Percentiles rank a stretch among this genome's conserved stretches.
phyloP scores from a whole-genome alignment of 2,797 vertebrate genomes.

The Cyprinodon diabolis region DNA sequence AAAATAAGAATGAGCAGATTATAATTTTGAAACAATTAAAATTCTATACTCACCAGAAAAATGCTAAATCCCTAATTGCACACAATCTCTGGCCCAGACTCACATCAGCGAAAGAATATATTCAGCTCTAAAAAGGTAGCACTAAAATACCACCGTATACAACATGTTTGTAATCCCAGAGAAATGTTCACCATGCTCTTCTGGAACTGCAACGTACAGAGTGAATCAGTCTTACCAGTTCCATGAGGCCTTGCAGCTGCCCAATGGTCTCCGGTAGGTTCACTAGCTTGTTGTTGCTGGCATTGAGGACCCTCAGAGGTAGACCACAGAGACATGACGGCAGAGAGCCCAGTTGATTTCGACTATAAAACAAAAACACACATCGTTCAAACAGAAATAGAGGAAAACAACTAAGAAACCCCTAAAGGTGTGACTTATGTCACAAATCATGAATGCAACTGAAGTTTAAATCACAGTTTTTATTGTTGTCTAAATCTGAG shows the following conservation, averaged over 20 bases:
- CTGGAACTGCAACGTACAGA: not conserved
- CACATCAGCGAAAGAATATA: not conserved
- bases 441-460: not conserved
- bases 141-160: too few relatives aligned
- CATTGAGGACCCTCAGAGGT: constrained; percentile 94
- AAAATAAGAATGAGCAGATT: not conserved
- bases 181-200: not conserved
- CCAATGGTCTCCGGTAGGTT: constrained; percentile 91
- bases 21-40: not conserved
- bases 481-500: too few relatives aligned
- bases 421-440: not conserved
- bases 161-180: too few relatives aligned
- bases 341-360: constrained; percentile 92
- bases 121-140: too few relatives aligned
- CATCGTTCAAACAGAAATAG: not conserved
- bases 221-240: constrained; percentile 83
- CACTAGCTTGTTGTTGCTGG: constrained; percentile 97
- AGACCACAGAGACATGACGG: constrained; percentile 92
- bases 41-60: not conserved
- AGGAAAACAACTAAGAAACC: not conserved
- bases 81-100: not conserved
- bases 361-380: constrained; percentile 79
- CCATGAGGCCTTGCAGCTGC: constrained; percentile 92
- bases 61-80: not conserved
- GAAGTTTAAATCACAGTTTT: not conserved